Base-by-base conservation (phyloP, 2,797 vertebrate species). In the Centroberyx gerrardi region DNA sequence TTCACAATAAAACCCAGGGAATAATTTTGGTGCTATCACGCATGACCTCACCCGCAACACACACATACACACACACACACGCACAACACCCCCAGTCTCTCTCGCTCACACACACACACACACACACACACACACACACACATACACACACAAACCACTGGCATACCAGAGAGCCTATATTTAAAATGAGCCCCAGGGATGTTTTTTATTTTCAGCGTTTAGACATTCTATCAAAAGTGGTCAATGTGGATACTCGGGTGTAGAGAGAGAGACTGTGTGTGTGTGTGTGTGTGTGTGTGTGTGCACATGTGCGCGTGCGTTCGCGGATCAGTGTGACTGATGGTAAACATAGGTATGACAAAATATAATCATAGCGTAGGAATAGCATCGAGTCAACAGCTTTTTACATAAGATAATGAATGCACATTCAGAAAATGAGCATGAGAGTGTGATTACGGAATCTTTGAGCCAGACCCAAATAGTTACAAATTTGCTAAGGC, bases 151-250 rank as follows among this genome's bases (percentile, higher is more conserved):
- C 49, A 90, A 92, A 94, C 93, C 92, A 88, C 93, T 80, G 82
- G 87, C 92, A 94, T 93, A 90, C 93, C 92, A 93, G 90, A 90
- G 80, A 85, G 86, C 71, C 92, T 94, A 94, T 92, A 93, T 94
- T 93, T 94, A 94, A 93, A 92, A 88, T 74, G 72, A 90, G 74
- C 86, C 85, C 87, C 69, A 22, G 83, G 76, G 88, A 86, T 89
- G 76, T 84, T 87, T 88, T 91, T 89, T 90, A 87, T 90, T 92
- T 92, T 90, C 78, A 90, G 87, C 75, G 61, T 94, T 92, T 84
- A 93, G 87, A 90, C 89, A 78, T 90, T 88, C 75, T 88, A 86
- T 93, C 85, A 91, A 90, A 89, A 87, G 80, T 90, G 89, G 89
- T 91, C 78, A 80, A 75, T 73, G 87, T 86, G 89, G 77, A 90